A percentile compares a stretch with the other conserved stretches of the same genome.
Conservation (phyloP, 2,888 invertebrate genomes). For the Tanaodytes sp. region DNA sequence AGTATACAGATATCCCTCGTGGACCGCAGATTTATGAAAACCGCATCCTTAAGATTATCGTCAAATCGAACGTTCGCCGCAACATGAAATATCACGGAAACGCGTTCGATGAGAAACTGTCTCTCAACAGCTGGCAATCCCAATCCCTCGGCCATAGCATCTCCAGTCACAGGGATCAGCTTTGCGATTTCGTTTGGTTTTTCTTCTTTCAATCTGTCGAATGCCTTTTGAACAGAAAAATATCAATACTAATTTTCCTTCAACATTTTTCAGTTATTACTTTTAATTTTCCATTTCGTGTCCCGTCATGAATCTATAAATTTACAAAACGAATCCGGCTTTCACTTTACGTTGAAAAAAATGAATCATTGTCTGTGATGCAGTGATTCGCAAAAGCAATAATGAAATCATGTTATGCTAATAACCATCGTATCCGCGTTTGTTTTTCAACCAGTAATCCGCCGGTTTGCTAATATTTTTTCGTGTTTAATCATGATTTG, state of each 20-base stretch:
- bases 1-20: slow-evolving; percentile 79
- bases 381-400: too few species aligned
- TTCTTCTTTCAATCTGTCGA: slow-evolving; percentile 76
- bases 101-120: slow-evolving; percentile 72
- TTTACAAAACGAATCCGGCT: too few species aligned
- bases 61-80: slow-evolving; percentile 84
- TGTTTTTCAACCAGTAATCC: too few species aligned
- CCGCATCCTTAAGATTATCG: slow-evolving; percentile 80
- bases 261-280: too few species aligned
- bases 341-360: too few species aligned
- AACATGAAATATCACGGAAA: slow-evolving; percentile 78
- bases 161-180: slow-evolving; percentile 79
- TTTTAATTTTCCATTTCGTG: too few species aligned
- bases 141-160: slow-evolving; percentile 76
- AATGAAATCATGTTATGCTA: too few species aligned
- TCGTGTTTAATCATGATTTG: too few species aligned
- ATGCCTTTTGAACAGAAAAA: slow-evolving; percentile 74
- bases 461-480: too few species aligned
- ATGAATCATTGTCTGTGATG: too few species aligned
- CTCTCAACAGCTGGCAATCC: slow-evolving; percentile 74
- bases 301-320: too few species aligned
- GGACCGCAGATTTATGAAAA: slow-evolving; percentile 79
- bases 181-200: slow-evolving; percentile 77
- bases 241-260: neutral
- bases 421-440: too few species aligned